phyloP scores from a whole-genome alignment of 2,113 vertebrate genomes.

The Microcebus murinus region DNA sequence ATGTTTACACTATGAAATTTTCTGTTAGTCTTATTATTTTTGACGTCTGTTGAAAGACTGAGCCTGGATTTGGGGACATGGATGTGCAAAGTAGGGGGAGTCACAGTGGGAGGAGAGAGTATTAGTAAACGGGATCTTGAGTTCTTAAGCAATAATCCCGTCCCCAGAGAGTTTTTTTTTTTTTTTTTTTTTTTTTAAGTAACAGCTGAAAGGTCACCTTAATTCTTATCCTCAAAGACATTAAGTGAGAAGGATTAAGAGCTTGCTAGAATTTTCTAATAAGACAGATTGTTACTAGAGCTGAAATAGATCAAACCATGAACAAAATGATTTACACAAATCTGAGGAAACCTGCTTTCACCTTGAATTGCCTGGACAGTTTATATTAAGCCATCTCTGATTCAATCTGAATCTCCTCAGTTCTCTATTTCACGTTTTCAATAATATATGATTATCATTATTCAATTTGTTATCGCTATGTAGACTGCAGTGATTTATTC shows the following conservation, averaged over 20 bases:
- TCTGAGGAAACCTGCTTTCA: not conserved
- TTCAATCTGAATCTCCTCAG: slow-evolving; percentile 11
- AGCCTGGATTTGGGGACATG: not conserved
- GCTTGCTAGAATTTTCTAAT: slow-evolving; percentile 5
- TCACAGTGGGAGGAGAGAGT: not conserved
- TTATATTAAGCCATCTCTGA: not conserved
- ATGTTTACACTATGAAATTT: not conserved
- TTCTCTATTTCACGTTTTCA: slow-evolving; percentile 24
- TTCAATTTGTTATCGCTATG: not conserved
- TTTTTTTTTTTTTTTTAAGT: not conserved
- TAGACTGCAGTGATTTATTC: not conserved
- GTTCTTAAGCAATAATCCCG: not conserved
- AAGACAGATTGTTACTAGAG: not conserved
- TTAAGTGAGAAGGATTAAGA: not conserved
- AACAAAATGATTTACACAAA: not conserved
- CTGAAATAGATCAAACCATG: not conserved
- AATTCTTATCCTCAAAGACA: slow-evolving; percentile 44
- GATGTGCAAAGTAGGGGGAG: not conserved
- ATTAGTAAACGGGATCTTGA: not conserved
- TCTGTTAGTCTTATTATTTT: not conserved
- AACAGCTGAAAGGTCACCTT: slow-evolving; percentile 20
- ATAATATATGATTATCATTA: not conserved
- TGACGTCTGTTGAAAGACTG: not conserved
- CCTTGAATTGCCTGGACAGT: not conserved
- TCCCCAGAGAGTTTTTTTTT: not conserved